A percentile compares a stretch with the other conserved stretches of the same genome.
Conservation (phyloP, 2,113 vertebrate species). For the Paramormyrops kingsleyae region DNA sequence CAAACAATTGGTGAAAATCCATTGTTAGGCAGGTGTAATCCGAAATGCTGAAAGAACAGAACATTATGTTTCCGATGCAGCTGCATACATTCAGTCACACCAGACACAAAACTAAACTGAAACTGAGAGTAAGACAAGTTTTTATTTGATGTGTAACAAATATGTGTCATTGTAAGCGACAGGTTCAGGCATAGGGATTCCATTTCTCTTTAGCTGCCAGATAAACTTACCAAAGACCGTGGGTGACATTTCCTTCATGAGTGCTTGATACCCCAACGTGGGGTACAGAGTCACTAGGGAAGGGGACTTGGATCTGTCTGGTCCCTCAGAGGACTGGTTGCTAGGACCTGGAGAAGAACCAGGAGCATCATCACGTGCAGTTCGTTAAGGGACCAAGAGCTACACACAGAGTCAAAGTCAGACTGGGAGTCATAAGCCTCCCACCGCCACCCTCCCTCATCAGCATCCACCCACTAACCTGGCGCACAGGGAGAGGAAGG, state of each 20-base stretch:
- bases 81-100: neutral
- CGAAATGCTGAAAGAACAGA: neutral
- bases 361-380: neutral
- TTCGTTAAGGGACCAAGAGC: neutral
- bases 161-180: neutral
- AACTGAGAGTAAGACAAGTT: neutral
- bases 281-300: conserved; percentile 69
- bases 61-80: neutral
- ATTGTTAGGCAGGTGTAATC: neutral
- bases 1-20: neutral
- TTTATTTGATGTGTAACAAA: neutral
- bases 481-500: conserved; percentile 85
- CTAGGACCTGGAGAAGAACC: conserved; percentile 69
- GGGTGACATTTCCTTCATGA: conserved; percentile 94
- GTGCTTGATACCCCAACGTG: conserved; percentile 80
- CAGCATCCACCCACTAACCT: conserved; percentile 43
- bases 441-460: neutral
- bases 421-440: neutral
- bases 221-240: conserved; percentile 79
- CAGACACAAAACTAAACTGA: neutral
- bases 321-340: conserved; percentile 67
- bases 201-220: neutral
- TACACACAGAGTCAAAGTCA: neutral
- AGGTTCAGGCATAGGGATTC: neutral
- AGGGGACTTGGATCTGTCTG: conserved; percentile 59